A percentile compares a stretch with the other conserved stretches of the same genome.
Evolutionary conservation across 2,113 vertebrate genomes (phyloP).

Genomic region (Mustelus asterias): DNA sequence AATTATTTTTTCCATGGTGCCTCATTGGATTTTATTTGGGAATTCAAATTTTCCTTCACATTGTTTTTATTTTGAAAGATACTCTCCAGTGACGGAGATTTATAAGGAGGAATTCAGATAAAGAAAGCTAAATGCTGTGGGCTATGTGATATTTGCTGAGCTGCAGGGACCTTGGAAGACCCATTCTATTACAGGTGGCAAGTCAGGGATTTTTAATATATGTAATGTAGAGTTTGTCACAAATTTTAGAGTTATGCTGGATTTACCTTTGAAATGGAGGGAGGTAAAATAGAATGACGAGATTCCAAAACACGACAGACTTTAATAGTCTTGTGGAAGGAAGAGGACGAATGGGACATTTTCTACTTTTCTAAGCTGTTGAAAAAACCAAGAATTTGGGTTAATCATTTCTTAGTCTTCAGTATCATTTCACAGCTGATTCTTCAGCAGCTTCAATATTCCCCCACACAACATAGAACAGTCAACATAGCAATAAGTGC

Average conservation of each 20-base stretch:
- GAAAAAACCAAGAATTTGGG: background rate
- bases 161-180: background rate
- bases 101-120: background rate
- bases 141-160: background rate
- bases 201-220: background rate
- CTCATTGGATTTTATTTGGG: background rate
- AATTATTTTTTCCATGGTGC: background rate
- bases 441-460: background rate
- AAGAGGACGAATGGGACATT: background rate
- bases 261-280: background rate
- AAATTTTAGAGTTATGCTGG: background rate
- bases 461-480: background rate
- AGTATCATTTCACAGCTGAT: background rate
- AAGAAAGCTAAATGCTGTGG: background rate
- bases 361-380: background rate
- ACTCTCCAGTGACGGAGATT: background rate
- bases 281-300: background rate
- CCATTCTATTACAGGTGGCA: too few species aligned
- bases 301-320: background rate
- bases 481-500: background rate
- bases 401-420: background rate
- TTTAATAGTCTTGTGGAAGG: background rate
- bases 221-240: background rate
- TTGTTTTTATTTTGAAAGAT: too few species aligned
- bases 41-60: background rate